Base-by-base conservation (phyloP, 2,888 invertebrate genomes). In the Holacanthella duospinosa region DNA sequence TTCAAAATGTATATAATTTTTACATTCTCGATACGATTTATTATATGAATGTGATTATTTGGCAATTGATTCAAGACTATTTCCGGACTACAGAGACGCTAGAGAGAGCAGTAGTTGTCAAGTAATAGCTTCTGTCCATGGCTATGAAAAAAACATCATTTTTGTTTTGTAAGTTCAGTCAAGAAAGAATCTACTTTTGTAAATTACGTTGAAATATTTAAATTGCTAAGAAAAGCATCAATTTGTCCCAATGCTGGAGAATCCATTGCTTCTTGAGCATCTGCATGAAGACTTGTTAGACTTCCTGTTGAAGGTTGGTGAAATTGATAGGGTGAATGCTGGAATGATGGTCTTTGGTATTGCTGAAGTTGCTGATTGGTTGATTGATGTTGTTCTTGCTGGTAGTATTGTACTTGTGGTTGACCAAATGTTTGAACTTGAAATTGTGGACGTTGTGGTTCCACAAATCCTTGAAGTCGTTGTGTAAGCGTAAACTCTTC, bases 211-310 rank as follows among this genome's bases (percentile, higher is more conserved):
- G 70, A 72, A 64, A 77, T 71, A 68, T 75, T 77, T 61, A 77
- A 76, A 63, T 86, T 86, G 77, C 88, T 82, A 66, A 89, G 82
- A 79, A 88, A 89, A 63, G 87, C 86, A 76, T 88, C 88, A 74
- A 89, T 87, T 76, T 88, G 88, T 4, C 88, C 86, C 44, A 82
- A 80, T 54, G 85, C 83, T 25, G 66, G 66, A 43, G 66, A 68
- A 29, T 59, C 60, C 6, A 24, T 57, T 9, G 48, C 48, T 48
- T 48, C 48, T 21, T 48, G 48, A 21, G 48, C 48, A 48, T 48
- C 48, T 16, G 48, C 48, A 48, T 48, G 48, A 21, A 48, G 48
- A n/a, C 48, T 21, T 21, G 48, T 48, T 9, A 48, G 6, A 4
- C 48, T 21, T 48, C 48, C 48, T 4, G 56, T 24, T 24, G 56